These are phyloP conservation scores for Ecdyonurus torrentis DNA, from an alignment of 2,888 invertebrate species.

Conservation along the genomic window DNA sequence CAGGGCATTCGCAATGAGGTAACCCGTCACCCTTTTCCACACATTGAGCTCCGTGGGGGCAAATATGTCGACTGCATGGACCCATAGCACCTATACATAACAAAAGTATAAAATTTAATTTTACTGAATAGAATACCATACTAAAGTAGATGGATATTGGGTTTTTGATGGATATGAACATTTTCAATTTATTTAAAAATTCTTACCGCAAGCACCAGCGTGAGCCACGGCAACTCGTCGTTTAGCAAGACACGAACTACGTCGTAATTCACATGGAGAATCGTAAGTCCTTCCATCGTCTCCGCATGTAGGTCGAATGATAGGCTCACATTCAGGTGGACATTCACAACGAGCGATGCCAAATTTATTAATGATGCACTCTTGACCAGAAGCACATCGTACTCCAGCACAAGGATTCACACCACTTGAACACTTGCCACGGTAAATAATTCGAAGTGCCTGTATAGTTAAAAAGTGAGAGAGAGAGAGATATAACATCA, in stretches of 20 bases:
- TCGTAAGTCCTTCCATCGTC: slow-evolving; percentile 68
- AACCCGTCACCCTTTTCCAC: slow-evolving; percentile 41
- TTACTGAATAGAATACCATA: too few species aligned
- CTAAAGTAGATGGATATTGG: background rate
- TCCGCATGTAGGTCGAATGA: slow-evolving; percentile 58
- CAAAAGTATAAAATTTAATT: too few species aligned
- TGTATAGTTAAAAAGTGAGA: too few species aligned
- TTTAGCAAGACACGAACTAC: slow-evolving; percentile 23
- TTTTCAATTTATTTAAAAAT: background rate
- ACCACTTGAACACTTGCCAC: slow-evolving; percentile 44
- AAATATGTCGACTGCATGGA: slow-evolving; percentile 49
- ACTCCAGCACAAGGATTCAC: slow-evolving; percentile 70
- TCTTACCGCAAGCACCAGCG: slow-evolving; percentile 48
- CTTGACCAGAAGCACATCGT: slow-evolving; percentile 58
- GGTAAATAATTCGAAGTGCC: slow-evolving; percentile 58
- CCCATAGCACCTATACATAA: slow-evolving; percentile 41
- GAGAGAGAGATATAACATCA: too few species aligned
- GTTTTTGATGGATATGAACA: too few species aligned
- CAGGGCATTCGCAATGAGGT: slow-evolving; percentile 70
- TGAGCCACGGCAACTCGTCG: slow-evolving; percentile 36
- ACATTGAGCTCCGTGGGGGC: slow-evolving; percentile 63
- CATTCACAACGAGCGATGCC: slow-evolving; percentile 76
- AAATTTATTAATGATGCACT: slow-evolving; percentile 62
- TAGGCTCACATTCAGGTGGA: slow-evolving; percentile 59
- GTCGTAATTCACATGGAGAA: slow-evolving; percentile 25